phyloP scores from a whole-genome alignment of 1,140 invertebrate species.

The Aphaenogaster rudis region DNA sequence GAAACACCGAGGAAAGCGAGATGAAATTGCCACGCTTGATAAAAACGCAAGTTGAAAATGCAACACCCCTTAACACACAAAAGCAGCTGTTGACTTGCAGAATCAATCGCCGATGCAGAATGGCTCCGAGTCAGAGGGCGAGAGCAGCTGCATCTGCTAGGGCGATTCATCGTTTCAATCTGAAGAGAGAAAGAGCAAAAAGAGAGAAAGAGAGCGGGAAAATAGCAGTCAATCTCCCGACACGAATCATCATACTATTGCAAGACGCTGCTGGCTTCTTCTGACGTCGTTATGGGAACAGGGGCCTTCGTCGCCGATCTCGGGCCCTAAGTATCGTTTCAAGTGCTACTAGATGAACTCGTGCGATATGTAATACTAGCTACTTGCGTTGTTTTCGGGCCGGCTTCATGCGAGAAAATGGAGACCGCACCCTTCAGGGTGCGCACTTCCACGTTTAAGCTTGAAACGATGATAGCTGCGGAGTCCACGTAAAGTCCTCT shows the following conservation, averaged over 20 bases:
- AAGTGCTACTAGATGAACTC: slow-evolving; percentile 61
- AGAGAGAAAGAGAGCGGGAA: slow-evolving; percentile 3
- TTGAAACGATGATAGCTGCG: slow-evolving; percentile 57
- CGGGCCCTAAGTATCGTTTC: slow-evolving; percentile 61
- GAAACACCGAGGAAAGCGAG: background rate
- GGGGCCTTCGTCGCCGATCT: slow-evolving; percentile 45
- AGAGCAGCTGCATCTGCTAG: slow-evolving; percentile 94
- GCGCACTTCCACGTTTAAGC: slow-evolving; percentile 38
- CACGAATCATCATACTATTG: slow-evolving; percentile 74
- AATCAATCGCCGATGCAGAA: slow-evolving; percentile 91
- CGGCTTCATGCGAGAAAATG: slow-evolving; percentile 59
- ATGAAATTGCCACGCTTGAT: background rate
- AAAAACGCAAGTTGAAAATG: slow-evolving; percentile 50
- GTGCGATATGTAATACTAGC: slow-evolving; percentile 56
- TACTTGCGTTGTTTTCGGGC: slow-evolving; percentile 50
- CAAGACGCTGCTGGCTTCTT: slow-evolving; percentile 77
- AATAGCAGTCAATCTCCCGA: slow-evolving; percentile 55
- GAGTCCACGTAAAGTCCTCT: slow-evolving; percentile 9
- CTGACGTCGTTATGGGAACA: slow-evolving; percentile 68
- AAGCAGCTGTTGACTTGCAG: slow-evolving; percentile 92
- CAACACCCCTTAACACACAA: slow-evolving; percentile 85
- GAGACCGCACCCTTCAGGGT: background rate
- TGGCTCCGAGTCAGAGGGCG: slow-evolving; percentile 91
- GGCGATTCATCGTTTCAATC: slow-evolving; percentile 62
- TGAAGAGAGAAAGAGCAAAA: background rate